Evolutionary conservation across 2,888 invertebrate genomes (phyloP).

Genomic region (Spilosoma lubricipeda): DNA sequence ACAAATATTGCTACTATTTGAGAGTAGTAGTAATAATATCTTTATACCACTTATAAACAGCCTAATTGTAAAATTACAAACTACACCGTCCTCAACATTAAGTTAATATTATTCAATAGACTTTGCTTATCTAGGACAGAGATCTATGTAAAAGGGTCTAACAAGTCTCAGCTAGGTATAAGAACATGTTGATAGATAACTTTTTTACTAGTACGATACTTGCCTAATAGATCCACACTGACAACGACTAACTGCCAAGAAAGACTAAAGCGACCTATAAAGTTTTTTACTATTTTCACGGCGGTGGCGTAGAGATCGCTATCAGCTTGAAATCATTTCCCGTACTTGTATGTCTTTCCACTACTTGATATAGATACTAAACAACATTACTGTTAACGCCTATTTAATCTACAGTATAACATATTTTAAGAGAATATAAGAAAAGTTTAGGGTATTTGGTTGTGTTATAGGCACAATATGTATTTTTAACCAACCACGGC

Average conservation of each 20-base stretch:
- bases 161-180: slow-evolving; percentile 26
- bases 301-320: slow-evolving; percentile 4
- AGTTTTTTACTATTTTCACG: slow-evolving; percentile 16
- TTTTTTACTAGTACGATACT: slow-evolving; percentile 39
- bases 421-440: background rate
- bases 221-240: slow-evolving; percentile 23
- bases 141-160: slow-evolving; percentile 31
- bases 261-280: slow-evolving; percentile 24
- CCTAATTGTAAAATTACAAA: background rate
- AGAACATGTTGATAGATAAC: slow-evolving; percentile 20
- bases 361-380: slow-evolving; percentile 10
- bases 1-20: too few species aligned
- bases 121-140: slow-evolving; percentile 21
- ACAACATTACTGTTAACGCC: background rate
- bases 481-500: too few species aligned
- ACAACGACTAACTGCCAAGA: slow-evolving; percentile 32
- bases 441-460: background rate
- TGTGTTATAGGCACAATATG: too few species aligned
- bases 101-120: slow-evolving; percentile 15
- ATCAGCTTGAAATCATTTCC: slow-evolving; percentile 24
- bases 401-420: background rate
- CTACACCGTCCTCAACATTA: background rate
- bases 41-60: background rate
- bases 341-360: background rate
- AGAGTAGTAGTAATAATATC: background rate